Evolutionary conservation across 2,888 invertebrate species (phyloP), one percentile per base, ranked within the genome.

Genomic region (Papilio demoleus): DNA sequence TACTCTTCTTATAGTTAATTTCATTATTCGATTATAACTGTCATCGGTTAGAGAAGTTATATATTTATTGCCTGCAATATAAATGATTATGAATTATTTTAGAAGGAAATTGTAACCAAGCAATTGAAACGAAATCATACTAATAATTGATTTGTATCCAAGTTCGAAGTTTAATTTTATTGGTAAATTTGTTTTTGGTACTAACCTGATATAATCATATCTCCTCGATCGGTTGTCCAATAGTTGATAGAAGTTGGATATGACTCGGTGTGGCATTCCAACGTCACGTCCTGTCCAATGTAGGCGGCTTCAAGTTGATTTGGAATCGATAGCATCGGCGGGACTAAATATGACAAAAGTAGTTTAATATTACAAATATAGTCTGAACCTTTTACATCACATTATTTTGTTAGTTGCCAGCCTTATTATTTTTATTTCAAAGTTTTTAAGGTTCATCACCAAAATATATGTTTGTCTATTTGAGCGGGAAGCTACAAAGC

Each of bases 241-340:
- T 98, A 98, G 93, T 97, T 98, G 86, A 98, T 97, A 65, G 98
- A 97, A 73, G 96, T 96, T 40, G 98, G 98, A 86, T 96, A 97
- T 53, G 98, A 97, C 87, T 98, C 98, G 0, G 97, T 97, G 87
- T 97, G 96, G 84, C 98, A 98, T 88, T 97, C 97, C 73, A 98
- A 90, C 53, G 96, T 95, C 70, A 97, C 97, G 84, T 97, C 97
- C 88, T 97, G 97, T 6, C 97, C 97, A 73, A 97, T 89, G 87
- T 97, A 97, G 70, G 97, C 97, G 53, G 96, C 97, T 87, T 97
- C 97, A 85, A 98, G 93, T 90, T 98, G 98, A 91, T 97, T 97
- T 64, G 97, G 97, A 84, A 98, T 98, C 76, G 97, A 97, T 83
- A 98, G 93, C 97, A 98, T 97, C 70, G 98, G 98, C 40, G 97